Conservation (phyloP, 35 echinoderm and acorn worm species). For the Heliocidaris erythrogramma region DNA sequence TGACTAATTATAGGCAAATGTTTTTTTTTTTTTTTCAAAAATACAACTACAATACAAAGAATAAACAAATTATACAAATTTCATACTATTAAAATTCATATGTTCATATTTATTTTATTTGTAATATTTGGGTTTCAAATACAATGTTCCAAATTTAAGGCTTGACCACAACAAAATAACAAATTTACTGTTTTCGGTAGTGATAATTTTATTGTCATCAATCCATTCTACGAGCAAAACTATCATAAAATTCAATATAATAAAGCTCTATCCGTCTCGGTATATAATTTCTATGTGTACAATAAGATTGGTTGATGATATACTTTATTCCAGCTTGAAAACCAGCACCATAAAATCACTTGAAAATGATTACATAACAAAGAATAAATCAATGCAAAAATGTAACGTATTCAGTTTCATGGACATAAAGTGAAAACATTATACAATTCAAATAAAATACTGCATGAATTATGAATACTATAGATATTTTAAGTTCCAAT, state of each 20-base stretch:
- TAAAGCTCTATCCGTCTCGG: background rate
- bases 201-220: background rate
- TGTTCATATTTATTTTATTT: background rate
- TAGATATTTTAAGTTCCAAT: background rate
- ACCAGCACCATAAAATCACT: background rate
- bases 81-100: background rate
- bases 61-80: background rate
- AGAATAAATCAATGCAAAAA: background rate
- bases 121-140: slow-evolving; percentile 5
- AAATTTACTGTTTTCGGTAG: background rate
- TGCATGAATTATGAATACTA: background rate
- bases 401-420: background rate
- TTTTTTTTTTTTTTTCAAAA: too few species aligned
- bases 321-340: background rate
- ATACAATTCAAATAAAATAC: background rate
- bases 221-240: background rate
- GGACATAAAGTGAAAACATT: background rate
- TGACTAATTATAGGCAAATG: too few species aligned
- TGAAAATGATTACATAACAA: too few species aligned
- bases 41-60: too few species aligned
- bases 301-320: background rate
- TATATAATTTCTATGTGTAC: background rate
- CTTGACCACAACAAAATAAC: background rate
- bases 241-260: background rate
- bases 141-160: background rate